A percentile compares a stretch with the other conserved stretches of the same genome.
Evolutionary conservation across 2,113 vertebrate genomes (phyloP).

Genomic region (Stigmatopora argus): DNA sequence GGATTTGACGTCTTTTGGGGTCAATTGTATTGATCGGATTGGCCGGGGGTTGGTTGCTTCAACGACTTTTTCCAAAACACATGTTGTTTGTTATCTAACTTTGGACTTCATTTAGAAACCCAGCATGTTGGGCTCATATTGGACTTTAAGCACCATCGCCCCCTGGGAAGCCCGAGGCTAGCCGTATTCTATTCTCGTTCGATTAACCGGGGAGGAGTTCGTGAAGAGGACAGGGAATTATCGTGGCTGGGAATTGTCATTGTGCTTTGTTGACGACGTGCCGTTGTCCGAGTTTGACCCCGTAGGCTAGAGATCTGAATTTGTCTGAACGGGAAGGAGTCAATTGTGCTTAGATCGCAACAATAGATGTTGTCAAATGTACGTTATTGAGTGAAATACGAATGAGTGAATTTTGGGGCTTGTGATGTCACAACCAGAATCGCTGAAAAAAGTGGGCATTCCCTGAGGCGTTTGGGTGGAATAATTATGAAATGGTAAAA

Average conservation of each 20-base stretch:
- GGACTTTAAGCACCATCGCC: constrained; percentile 23
- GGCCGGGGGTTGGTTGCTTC: too few species aligned
- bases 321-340: not conserved
- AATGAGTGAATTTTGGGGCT: too few species aligned
- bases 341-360: not conserved
- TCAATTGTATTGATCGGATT: too few species aligned
- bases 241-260: constrained; percentile 21
- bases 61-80: constrained; percentile 2
- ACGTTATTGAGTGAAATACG: too few species aligned
- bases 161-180: constrained; percentile 24
- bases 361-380: not conserved
- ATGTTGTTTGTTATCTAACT: constrained; percentile 20
- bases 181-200: constrained; percentile 40
- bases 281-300: constrained; percentile 1
- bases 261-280: constrained; percentile 20
- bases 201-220: constrained; percentile 26
- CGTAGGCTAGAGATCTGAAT: not conserved
- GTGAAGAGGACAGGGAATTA: constrained; percentile 43
- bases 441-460: too few species aligned
- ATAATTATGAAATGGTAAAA: too few species aligned
- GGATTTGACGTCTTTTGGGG: too few species aligned
- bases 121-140: constrained; percentile 21
- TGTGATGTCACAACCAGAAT: too few species aligned
- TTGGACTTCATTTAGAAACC: constrained; percentile 4
- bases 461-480: too few species aligned